Base-by-base conservation (phyloP, 2,888 invertebrate genomes). In the Hemaris fuciformis region DNA sequence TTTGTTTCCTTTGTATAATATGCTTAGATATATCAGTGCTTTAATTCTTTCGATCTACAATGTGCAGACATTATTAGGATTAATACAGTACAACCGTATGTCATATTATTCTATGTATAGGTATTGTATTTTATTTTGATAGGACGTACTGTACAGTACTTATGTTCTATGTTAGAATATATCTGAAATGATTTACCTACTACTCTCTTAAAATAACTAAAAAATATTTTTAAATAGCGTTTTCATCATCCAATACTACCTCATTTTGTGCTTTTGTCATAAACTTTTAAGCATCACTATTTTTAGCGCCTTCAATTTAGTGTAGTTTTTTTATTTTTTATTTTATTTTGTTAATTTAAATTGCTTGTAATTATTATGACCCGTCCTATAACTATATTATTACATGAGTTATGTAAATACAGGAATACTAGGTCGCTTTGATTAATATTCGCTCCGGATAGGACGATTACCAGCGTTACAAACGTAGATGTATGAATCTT, bases 401-500 rank as follows among this genome's bases (percentile, higher is more conserved):
- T n/a, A 38, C 38, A 3, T 38, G 38, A 38, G 38, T 38, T n/a
- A 38, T 38, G 38, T 10, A n/a, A 38, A 38, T 38, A 38, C 13
- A 38, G n/a, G 38, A n/a, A 38, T 38, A n/a, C n/a, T 38, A 2
- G 38, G 38, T 38, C 38, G n/a, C 3, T 10, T 22, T 22, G 23
- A 25, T 46, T n/a, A 46, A 46, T 38, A 38, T 53, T 53, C 31
- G 10, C 18, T 18, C 10, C 27, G 27, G n/a, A 53, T 53, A 31
- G 27, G 27, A 31, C 25, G 13, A 46, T 46, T 46, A 45, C 22
- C 27, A 18, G n/a, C 48, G 25, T 31, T 31, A 31, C 53, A 48
- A 48, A 48, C 25, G 18, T 53, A 20, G 31, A 31, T 53, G 53
- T 53, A 53, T 53, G 53, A 53, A 31, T 53, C 53, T 53, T 10